phyloP scores from a whole-genome alignment of 2,888 invertebrate genomes.

The Phanerotoma sp. region DNA sequence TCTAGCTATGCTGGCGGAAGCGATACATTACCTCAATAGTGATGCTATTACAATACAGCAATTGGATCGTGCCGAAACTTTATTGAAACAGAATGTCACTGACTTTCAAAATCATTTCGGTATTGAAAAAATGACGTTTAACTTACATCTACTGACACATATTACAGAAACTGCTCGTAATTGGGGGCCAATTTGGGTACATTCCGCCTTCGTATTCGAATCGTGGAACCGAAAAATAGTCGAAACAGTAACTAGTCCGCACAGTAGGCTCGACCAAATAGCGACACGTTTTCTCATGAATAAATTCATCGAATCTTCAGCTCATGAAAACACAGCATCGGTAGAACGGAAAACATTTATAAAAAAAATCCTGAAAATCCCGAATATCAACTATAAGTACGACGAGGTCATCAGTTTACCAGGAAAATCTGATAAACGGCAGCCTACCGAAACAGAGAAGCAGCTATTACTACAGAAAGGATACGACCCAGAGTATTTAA shows the following conservation, averaged over 20 bases:
- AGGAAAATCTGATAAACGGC: no score
- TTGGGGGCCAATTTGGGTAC: slow-evolving; percentile 19
- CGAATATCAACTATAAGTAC: no score
- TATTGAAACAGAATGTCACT: slow-evolving; percentile 1
- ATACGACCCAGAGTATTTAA: no score
- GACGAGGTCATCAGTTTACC: no score
- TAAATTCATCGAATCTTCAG: neutral
- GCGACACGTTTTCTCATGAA: neutral
- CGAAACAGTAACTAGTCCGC: neutral
- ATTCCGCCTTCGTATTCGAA: slow-evolving; percentile 23
- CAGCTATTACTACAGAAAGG: no score
- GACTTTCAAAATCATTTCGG: slow-evolving; percentile 18
- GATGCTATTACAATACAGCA: slow-evolving; percentile 10
- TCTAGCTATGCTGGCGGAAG: neutral
- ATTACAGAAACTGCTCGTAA: slow-evolving; percentile 14
- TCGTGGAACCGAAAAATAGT: slow-evolving; percentile 23
- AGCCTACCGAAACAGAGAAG: no score
- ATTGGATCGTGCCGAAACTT: neutral
- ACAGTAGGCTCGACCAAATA: neutral
- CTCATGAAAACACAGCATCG: neutral
- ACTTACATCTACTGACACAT: slow-evolving; percentile 19
- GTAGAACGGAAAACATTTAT: neutral
- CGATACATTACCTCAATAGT: slow-evolving; percentile 7
- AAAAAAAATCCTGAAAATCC: neutral
- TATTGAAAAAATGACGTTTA: slow-evolving; percentile 12